These are phyloP conservation scores for Argyra leucocephala DNA, from an alignment of 2,888 invertebrate species.

Conservation along the genomic window DNA sequence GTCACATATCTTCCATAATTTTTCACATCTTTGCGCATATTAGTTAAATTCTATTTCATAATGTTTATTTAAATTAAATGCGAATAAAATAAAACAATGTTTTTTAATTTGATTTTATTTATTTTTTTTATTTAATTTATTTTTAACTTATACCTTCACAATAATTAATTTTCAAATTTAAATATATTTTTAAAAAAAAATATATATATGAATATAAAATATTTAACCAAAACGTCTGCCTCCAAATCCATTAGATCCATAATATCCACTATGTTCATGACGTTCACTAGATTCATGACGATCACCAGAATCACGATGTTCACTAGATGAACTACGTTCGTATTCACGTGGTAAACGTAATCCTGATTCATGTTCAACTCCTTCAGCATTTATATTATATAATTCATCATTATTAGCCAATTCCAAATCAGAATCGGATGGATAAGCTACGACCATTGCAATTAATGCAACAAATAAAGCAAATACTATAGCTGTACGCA, in stretches of 20 bases:
- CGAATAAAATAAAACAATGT: too few species aligned
- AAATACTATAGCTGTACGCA: neutral
- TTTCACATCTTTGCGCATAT: too few species aligned
- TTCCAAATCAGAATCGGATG: neutral
- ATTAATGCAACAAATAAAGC: neutral
- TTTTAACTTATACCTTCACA: too few species aligned
- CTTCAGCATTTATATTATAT: constrained; percentile 15
- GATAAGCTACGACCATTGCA: neutral
- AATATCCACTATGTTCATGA: constrained; percentile 12
- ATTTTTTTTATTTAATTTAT: too few species aligned
- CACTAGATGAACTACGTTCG: neutral
- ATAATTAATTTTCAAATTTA: too few species aligned
- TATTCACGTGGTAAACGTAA: constrained; percentile 12
- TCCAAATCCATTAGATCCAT: constrained; percentile 15
- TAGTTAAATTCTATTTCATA: too few species aligned
- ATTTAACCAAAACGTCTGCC: constrained; percentile 15
- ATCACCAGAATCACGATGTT: constrained; percentile 23
- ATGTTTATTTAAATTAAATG: too few species aligned
- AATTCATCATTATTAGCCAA: neutral
- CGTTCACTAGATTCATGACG: constrained; percentile 20
- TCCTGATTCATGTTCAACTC: constrained; percentile 15
- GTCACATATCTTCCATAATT: too few species aligned
- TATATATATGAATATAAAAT: too few species aligned
- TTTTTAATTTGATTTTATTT: too few species aligned
- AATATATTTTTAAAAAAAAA: too few species aligned